Base-by-base conservation (phyloP, 1,140 invertebrate species). In the Pogonomyrmex californicus region DNA sequence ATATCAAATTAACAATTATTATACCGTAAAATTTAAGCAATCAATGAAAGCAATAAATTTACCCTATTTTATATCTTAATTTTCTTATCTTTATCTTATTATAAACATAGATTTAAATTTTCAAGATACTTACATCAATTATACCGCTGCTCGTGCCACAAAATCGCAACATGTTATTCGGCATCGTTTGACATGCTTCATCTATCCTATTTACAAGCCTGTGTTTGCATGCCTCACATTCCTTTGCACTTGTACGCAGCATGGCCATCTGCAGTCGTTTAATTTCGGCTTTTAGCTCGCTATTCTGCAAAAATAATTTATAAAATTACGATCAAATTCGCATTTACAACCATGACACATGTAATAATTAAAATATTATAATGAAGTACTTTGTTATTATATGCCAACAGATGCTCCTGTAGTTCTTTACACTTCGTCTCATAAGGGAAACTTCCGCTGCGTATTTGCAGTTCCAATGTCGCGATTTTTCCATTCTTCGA, bases 381-480 rank as follows among this genome's bases (percentile, higher is more conserved):
- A 47, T 10, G 60, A 88, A 70, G 41, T 78, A 95, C 94, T 87
- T 91, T 94, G 60, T 90, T 90, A 30, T 85, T 90, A 33, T 76
- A 81, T 0, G 86, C 66, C 5, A 73, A 54, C 0, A 94, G 2
- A 6, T 87, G 78, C 54, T 93, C 89, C 58, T 94, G 89, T 2
- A 94, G 68, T 2, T 94, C 89, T 30, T 93, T 91, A 47, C 91
- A 93, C 49, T 93, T 94, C 12, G 90, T 87, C 44, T 94, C 86
- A 68, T 93, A 93, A 0, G 94, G 93, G 33, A 93, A 94, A 68
- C 87, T 92, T 76, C 93, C 91, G 41, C 91, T 87, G 56, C 89
- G 90, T 14, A 95, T 93, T 83, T 94, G 91, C 30, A 94, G 49
- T 56, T 95, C 91, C 1, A 95, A 87, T 3, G 92, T 88, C 30